Percentiles rank a stretch among this genome's conserved stretches.
Evolutionary conservation across 1,140 invertebrate genomes (phyloP).

Genomic region (Orius insidiosus): DNA sequence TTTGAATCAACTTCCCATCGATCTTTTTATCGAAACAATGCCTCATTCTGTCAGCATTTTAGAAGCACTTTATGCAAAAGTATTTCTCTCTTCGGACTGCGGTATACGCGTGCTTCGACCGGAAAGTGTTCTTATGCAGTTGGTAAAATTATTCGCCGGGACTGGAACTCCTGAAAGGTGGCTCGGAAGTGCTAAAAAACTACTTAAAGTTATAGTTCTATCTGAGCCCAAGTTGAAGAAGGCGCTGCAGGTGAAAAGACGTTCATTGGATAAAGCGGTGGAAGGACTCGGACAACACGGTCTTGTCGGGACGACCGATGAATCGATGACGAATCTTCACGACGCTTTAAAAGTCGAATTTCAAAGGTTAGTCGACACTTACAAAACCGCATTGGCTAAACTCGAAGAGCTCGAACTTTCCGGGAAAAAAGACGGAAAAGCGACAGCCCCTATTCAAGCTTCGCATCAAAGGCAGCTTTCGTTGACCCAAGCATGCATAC

Average conservation of each 20-base stretch:
- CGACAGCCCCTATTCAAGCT: constrained; percentile 60
- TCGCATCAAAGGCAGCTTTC: constrained; percentile 78
- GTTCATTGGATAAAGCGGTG: constrained; percentile 63
- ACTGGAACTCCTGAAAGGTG: constrained; percentile 26
- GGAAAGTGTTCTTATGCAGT: constrained; percentile 58
- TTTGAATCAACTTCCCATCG: constrained; percentile 51
- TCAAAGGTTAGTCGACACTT: constrained; percentile 63
- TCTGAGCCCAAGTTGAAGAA: constrained; percentile 36
- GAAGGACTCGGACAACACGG: constrained; percentile 78
- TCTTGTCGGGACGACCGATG: constrained; percentile 43
- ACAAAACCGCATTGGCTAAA: constrained; percentile 73
- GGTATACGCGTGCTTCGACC: constrained; percentile 36
- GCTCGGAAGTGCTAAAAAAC: constrained; percentile 33
- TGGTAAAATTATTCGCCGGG: constrained; percentile 59
- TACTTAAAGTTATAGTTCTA: constrained; percentile 30
- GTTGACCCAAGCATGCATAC: constrained; percentile 59
- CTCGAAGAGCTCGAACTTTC: constrained; percentile 56
- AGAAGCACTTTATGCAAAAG: constrained; percentile 68
- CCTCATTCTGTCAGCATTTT: constrained; percentile 69
- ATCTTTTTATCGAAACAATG: constrained; percentile 69
- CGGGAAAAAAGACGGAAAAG: constrained; percentile 23
- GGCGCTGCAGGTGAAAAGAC: constrained; percentile 40
- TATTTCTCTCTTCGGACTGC: constrained; percentile 28
- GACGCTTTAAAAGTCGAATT: constrained; percentile 44
- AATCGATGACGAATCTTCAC: constrained; percentile 37